phyloP scores from a whole-genome alignment of 1,140 invertebrate genomes.

The Bombus difficillimus region DNA sequence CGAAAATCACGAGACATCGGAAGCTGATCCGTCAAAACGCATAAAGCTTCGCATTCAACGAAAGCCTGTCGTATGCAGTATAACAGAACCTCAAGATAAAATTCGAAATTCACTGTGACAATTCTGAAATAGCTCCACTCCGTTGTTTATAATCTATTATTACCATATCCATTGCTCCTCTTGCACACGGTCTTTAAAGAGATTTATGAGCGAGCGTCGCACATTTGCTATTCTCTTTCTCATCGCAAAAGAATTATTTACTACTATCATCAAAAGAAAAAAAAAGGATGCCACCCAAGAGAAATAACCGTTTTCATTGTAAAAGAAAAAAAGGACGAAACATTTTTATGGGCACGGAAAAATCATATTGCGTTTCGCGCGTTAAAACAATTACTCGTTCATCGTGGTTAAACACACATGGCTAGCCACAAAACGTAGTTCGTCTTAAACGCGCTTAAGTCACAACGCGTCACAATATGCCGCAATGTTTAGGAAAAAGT shows the following conservation, averaged over 20 bases:
- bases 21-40: neutral
- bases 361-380: neutral
- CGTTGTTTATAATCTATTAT: conserved; percentile 41
- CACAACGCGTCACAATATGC: neutral
- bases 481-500: neutral
- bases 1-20: neutral
- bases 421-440: neutral
- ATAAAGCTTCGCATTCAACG: neutral
- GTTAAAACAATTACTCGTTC: conserved; percentile 2
- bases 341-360: neutral
- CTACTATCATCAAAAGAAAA: too few relatives aligned
- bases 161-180: conserved; percentile 35
- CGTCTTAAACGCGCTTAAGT: neutral
- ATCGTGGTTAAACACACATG: neutral
- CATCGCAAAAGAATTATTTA: neutral
- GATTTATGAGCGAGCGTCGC: neutral
- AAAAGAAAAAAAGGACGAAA: too few relatives aligned
- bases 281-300: neutral
- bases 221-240: neutral
- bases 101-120: conserved; percentile 15
- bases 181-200: neutral
- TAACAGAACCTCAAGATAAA: neutral
- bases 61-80: neutral
- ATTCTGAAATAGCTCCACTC: neutral
- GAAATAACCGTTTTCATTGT: neutral